A percentile compares a stretch with the other conserved stretches of the same genome.
These are phyloP conservation scores for Acinonyx jubatus DNA, from an alignment of 2,113 vertebrate genomes.

Conservation along the genomic window DNA sequence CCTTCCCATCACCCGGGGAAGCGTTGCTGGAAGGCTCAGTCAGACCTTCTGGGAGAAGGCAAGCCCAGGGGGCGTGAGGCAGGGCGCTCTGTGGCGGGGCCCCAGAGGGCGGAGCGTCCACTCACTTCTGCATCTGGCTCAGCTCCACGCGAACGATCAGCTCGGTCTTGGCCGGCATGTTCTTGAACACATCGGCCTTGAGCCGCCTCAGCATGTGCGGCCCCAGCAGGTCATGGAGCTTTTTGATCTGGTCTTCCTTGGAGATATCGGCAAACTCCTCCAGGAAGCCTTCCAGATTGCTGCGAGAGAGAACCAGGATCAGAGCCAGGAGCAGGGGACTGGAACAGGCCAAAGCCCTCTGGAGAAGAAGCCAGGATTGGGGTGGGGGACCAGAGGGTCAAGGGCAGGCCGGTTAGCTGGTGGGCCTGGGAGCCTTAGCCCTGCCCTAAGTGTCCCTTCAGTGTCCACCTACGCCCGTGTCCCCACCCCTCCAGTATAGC, in stretches of 20 bases:
- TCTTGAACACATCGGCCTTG: conserved; percentile 98
- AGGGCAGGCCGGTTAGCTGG: not conserved
- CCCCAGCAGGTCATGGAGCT: conserved; percentile 96
- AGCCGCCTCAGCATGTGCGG: conserved; percentile 98
- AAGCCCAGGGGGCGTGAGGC: rapidly evolving
- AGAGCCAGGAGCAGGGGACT: not conserved
- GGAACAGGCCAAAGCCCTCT: not conserved
- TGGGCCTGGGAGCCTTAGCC: not conserved
- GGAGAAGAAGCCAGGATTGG: no score
- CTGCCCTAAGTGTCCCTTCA: not conserved
- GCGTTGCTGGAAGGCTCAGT: not conserved
- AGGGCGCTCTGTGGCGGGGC: rapidly evolving
- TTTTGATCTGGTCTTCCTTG: conserved; percentile 99
- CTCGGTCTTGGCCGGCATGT: conserved; percentile 99
- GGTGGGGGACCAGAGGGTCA: not conserved
- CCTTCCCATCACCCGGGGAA: not conserved
- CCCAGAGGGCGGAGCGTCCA: rapidly evolving
- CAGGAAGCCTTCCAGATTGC: conserved; percentile 98
- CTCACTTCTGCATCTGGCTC: conserved; percentile 99
- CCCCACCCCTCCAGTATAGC: not conserved
- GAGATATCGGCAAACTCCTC: conserved; percentile 99
- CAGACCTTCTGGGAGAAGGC: not conserved
- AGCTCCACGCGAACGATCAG: conserved; percentile 97
- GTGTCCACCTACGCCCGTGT: not conserved
- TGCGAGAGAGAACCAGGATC: conserved; percentile 74